A percentile compares a stretch with the other conserved stretches of the same genome.
Evolutionary conservation across 1,140 invertebrate species (phyloP).

Genomic region (Diuraphis noxia): DNA sequence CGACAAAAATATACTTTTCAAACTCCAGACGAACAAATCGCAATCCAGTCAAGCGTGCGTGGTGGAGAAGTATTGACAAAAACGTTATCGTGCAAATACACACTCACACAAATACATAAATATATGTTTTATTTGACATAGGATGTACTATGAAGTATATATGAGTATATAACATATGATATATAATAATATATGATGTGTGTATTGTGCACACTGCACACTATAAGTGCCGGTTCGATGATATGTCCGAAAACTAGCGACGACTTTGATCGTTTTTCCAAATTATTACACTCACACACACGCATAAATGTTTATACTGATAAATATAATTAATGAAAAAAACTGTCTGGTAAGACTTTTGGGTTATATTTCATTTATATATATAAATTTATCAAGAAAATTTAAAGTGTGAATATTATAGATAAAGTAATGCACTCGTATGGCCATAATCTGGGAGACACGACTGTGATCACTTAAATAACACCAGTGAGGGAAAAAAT

Average conservation of each 20-base stretch:
- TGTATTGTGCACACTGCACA: not conserved
- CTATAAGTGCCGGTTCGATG: not conserved
- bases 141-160: not conserved
- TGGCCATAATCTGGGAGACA: not conserved
- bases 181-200: not conserved
- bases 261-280: not conserved
- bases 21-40: not conserved
- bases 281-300: not conserved
- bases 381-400: not conserved
- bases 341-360: not conserved
- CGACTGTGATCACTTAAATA: not conserved
- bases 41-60: not conserved
- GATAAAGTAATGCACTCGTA: not conserved
- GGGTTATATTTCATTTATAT: not conserved
- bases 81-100: not conserved
- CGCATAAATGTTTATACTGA: not conserved
- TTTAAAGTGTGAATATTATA: not conserved
- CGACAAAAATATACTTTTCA: not conserved
- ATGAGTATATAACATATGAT: not conserved
- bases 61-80: not conserved
- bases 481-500: not conserved
- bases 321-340: constrained; percentile 17
- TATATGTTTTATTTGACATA: not conserved
- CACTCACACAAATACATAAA: not conserved
- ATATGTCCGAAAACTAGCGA: not conserved